Evolutionary conservation across 2,797 vertebrate genomes (phyloP).

Genomic region (Gymnoscopelus microlampas): DNA sequence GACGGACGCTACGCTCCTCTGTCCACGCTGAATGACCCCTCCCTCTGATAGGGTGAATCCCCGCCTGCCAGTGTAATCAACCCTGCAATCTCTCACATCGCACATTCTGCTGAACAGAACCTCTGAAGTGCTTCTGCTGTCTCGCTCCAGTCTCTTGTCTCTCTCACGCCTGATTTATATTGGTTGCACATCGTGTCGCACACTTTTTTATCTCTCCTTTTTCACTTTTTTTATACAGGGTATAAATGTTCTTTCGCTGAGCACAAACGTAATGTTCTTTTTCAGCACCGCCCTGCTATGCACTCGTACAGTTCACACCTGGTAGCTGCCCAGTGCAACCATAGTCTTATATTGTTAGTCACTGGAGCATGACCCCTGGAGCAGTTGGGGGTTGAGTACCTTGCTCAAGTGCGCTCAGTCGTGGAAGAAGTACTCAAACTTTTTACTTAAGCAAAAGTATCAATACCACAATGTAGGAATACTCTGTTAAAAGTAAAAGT

Average conservation of each 20-base stretch:
- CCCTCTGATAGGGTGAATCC: constrained; percentile 58
- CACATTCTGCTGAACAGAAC: constrained; percentile 28
- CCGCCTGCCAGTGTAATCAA: constrained; percentile 52
- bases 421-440: too few relatives aligned
- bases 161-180: constrained; percentile 9
- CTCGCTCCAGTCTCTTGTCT: constrained; percentile 33
- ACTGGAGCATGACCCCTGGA: too few relatives aligned
- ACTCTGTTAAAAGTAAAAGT: too few relatives aligned
- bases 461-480: too few relatives aligned
- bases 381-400: too few relatives aligned
- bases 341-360: too few relatives aligned
- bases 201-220: not conserved
- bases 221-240: not conserved
- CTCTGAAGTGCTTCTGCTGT: constrained; percentile 51
- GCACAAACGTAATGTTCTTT: not conserved
- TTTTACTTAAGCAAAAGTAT: too few relatives aligned
- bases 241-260: not conserved
- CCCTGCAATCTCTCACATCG: constrained; percentile 54
- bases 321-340: too few relatives aligned
- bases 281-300: not conserved
- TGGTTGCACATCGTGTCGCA: too few relatives aligned
- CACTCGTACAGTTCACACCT: not conserved
- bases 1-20: constrained; percentile 45
- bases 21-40: constrained; percentile 58
- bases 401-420: too few relatives aligned